Conservation (phyloP, 2,888 invertebrate genomes). For the Drosophila pseudotakahashii region DNA sequence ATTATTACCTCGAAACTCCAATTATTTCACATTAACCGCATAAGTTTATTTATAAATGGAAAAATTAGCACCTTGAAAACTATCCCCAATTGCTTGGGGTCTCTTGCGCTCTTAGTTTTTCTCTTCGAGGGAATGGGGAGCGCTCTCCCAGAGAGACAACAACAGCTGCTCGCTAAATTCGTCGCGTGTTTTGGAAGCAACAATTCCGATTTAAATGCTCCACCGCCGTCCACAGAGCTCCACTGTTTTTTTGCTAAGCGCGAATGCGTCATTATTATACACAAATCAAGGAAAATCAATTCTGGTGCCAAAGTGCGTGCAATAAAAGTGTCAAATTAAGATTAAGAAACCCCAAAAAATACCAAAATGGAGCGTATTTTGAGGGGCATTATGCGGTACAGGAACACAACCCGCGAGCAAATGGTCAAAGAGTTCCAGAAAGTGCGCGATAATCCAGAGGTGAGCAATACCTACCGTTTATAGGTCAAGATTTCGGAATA, state of each 20-base stretch:
- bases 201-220: conserved; percentile 62
- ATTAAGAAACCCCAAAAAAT: conserved; percentile 9
- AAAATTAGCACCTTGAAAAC: conserved; percentile 8
- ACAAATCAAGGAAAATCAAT: conserved; percentile 38
- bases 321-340: conserved; percentile 43
- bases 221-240: conserved; percentile 36
- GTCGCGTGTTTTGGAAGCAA: conserved; percentile 74
- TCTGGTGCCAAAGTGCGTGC: conserved; percentile 34
- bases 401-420: conserved; percentile 90
- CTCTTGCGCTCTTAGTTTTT: conserved; percentile 1
- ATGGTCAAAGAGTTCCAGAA: conserved; percentile 97
- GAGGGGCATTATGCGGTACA: conserved; percentile 95
- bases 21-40: neutral
- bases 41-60: conserved; percentile 1
- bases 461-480: conserved; percentile 56
- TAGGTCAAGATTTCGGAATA: conserved; percentile 27
- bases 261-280: conserved; percentile 32
- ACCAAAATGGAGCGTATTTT: conserved; percentile 92
- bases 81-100: neutral
- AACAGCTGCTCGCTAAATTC: conserved; percentile 35
- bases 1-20: neutral
- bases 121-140: conserved; percentile 7
- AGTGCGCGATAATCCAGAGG: conserved; percentile 93
- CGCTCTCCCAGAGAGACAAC: conserved; percentile 25
- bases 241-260: conserved; percentile 40